Evolutionary conservation across 2,888 invertebrate genomes (phyloP).

Genomic region (Acheta domesticus): DNA sequence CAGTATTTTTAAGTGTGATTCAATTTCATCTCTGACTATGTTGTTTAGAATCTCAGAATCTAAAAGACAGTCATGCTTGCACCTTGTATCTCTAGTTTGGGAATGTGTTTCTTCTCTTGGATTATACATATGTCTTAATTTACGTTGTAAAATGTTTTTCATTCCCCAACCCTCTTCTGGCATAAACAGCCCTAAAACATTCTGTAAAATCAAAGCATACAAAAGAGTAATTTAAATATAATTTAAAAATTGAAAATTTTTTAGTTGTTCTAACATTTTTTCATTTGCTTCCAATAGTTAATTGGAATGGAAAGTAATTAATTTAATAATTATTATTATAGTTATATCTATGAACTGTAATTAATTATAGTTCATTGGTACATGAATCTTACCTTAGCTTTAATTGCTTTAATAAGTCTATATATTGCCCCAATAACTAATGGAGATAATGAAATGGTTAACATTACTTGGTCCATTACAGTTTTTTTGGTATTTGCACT

Average conservation of each 20-base stretch:
- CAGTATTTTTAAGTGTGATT: too few relatives aligned
- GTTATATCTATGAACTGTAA: too few relatives aligned
- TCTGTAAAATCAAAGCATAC: neutral
- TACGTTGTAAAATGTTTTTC: neutral
- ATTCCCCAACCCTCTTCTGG: neutral
- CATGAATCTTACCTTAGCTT: neutral
- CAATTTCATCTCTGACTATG: neutral
- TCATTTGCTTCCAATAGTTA: too few relatives aligned
- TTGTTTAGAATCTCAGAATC: neutral
- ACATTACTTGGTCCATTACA: too few relatives aligned
- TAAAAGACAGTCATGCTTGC: neutral
- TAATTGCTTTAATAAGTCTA: neutral
- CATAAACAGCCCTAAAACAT: neutral
- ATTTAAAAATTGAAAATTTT: too few relatives aligned
- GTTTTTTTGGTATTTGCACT: too few relatives aligned
- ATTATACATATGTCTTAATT: neutral
- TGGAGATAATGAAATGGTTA: too few relatives aligned
- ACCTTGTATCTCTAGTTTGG: neutral
- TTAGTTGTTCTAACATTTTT: too few relatives aligned
- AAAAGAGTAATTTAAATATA: too few relatives aligned
- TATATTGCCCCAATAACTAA: neutral
- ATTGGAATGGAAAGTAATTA: too few relatives aligned
- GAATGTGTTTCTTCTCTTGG: neutral
- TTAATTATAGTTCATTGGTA: too few relatives aligned
- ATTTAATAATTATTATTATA: too few relatives aligned